Base-by-base conservation (phyloP, 2,797 vertebrate genomes). In the Falco berigora region DNA sequence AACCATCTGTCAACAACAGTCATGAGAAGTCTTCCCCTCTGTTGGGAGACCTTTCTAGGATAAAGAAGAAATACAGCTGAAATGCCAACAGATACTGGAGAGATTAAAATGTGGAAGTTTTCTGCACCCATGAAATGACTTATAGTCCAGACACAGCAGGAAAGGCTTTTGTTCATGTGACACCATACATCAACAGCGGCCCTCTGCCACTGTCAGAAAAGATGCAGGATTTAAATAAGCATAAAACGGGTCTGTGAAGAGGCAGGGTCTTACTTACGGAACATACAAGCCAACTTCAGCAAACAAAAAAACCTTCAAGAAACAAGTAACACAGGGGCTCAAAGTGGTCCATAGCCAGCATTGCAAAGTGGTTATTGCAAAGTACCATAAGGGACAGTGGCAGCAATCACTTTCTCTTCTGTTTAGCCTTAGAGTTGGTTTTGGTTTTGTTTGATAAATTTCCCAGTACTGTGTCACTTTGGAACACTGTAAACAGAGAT, bases 151-250 rank as follows among this genome's bases (percentile, higher is more conserved):
- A 58, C 38, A 30, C 1, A 14, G 34, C 27, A 61, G 27, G 24
- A 80, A 90, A 80, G 20, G 19, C 4, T 73, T 93, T 63, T 23
- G 13, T 40, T 77, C 3, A 1, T 77, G 18, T 71, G 40, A 86
- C 38, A 46, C 9, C 8, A 3, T 8, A 36, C 1, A 14, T 22
- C 42, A 64, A 46, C 25, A 80, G n/a, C 0, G 1, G n/a, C 42
- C 59, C n/a, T 50, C 22, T 13, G 25, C 27, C 2, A 2, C 52
- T 83, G 11, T 30, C 64, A 87, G 8, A 55, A 78, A 82, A 68
- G 21, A 89, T 9, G 20, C 2, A 12, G 30, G 47, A 92, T 50
- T 47, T 55, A 63, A 72, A 34, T 34, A 58, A 40, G 25, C 1
- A 5, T 32, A 40, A 75, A 92, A 82, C 6, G 28, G 25, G 10